These are phyloP conservation scores for Callimorpha dominula DNA, from an alignment of 2,888 invertebrate species.

Conservation along the genomic window DNA sequence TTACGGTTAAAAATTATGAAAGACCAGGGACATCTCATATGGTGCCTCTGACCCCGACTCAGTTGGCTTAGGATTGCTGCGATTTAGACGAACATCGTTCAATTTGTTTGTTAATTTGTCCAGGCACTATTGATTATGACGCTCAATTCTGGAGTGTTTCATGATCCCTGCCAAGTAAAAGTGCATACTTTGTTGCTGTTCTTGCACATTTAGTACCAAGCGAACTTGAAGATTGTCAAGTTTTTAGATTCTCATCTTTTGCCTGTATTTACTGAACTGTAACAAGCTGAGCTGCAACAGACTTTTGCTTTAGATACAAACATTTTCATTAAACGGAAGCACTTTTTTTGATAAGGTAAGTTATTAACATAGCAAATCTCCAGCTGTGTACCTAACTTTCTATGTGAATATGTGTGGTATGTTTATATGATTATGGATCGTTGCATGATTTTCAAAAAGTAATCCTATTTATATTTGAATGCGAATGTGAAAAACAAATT, in stretches of 20 bases:
- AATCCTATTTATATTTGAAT: background rate
- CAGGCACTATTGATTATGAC: slow-evolving; percentile 41
- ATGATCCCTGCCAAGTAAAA: slow-evolving; percentile 23
- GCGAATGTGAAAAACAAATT: slow-evolving; percentile 5
- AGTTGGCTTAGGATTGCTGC: slow-evolving; percentile 18
- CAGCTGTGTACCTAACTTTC: background rate
- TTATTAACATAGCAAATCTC: background rate
- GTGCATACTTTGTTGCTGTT: slow-evolving; percentile 14
- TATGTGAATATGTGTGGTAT: background rate
- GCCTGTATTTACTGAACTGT: slow-evolving; percentile 2
- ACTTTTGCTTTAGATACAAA: background rate
- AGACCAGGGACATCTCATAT: slow-evolving; percentile 26
- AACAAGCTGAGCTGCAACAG: background rate
- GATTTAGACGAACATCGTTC: slow-evolving; percentile 26
- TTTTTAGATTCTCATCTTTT: slow-evolving; percentile 19
- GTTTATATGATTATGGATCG: background rate
- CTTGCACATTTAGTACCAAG: slow-evolving; percentile 16
- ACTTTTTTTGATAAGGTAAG: slow-evolving; percentile 33
- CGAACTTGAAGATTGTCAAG: slow-evolving; percentile 27
- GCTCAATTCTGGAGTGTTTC: slow-evolving; percentile 33
- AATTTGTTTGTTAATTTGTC: slow-evolving; percentile 19
- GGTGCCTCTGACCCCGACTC: slow-evolving; percentile 29
- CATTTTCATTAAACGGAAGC: slow-evolving; percentile 14
- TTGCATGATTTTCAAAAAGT: background rate
- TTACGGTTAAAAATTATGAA: slow-evolving; percentile 40